phyloP scores from a whole-genome alignment of 2,113 vertebrate species.

The Ptychochromis oligacanthus region DNA sequence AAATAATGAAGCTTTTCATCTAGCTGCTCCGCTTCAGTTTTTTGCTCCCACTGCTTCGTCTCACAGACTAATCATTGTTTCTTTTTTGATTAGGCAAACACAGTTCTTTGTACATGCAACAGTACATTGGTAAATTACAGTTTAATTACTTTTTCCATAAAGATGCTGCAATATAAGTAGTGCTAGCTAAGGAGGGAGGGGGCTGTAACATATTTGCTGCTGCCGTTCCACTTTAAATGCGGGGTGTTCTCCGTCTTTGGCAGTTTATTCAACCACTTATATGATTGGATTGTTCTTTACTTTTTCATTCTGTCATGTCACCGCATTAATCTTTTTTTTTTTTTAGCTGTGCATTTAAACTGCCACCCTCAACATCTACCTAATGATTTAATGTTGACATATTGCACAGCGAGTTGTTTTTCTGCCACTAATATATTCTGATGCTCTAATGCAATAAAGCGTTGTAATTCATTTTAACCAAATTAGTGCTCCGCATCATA shows the following conservation, averaged over 20 bases:
- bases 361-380: slow-evolving; percentile 57
- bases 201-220: slow-evolving; percentile 51
- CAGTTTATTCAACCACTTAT: slow-evolving; percentile 61
- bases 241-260: slow-evolving; percentile 60
- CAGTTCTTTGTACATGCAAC: slow-evolving; percentile 25
- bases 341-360: slow-evolving; percentile 52
- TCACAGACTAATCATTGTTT: slow-evolving; percentile 38
- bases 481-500: slow-evolving; percentile 40
- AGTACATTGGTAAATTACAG: slow-evolving; percentile 37
- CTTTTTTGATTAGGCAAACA: slow-evolving; percentile 44
- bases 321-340: slow-evolving; percentile 65
- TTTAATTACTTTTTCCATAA: slow-evolving; percentile 54
- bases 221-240: slow-evolving; percentile 48
- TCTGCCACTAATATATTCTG: slow-evolving; percentile 51
- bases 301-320: slow-evolving; percentile 56
- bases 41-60: neutral
- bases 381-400: slow-evolving; percentile 66
- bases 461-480: slow-evolving; percentile 57
- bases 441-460: slow-evolving; percentile 50
- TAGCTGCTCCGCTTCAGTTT: slow-evolving; percentile 10
- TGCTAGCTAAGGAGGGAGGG: slow-evolving; percentile 18
- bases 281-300: slow-evolving; percentile 70
- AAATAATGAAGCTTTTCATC: slow-evolving; percentile 36
- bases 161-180: slow-evolving; percentile 47
- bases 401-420: slow-evolving; percentile 63